Percentiles rank a stretch among this genome's conserved stretches.
Conservation (phyloP, 2,888 invertebrate genomes). For the Clanis bilineata region DNA sequence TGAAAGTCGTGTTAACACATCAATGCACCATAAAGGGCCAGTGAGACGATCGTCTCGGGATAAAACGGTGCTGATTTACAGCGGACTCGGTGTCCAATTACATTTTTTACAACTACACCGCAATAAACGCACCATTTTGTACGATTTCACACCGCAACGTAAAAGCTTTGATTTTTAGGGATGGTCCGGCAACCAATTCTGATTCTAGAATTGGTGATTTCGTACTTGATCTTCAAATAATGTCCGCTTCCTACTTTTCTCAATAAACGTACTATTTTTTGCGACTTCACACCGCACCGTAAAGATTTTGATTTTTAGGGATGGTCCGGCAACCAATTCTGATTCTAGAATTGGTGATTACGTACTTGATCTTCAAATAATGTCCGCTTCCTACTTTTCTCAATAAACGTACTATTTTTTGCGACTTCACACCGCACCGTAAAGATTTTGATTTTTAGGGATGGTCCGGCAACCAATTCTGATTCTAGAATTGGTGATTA, state of each 20-base stretch:
- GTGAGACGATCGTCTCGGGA: conserved; percentile 24
- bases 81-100: not conserved
- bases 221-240: not conserved
- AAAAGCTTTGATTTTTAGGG: not conserved
- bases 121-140: conserved; percentile 5
- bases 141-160: not conserved
- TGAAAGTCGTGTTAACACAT: conserved; percentile 1
- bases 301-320: not conserved
- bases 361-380: not conserved
- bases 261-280: conserved; percentile 4
- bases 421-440: not conserved
- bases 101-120: not conserved
- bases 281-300: not conserved
- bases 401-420: conserved; percentile 4
- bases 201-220: not conserved
- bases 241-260: not conserved
- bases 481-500: not conserved
- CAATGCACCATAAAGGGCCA: conserved; percentile 21
- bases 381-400: not conserved
- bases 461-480: too few species aligned
- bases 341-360: not conserved
- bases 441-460: not conserved
- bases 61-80: conserved; percentile 12
- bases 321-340: too few species aligned
- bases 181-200: too few species aligned